Conservation (phyloP, 2,113 vertebrate genomes). For the Chaenogobius annularis region DNA sequence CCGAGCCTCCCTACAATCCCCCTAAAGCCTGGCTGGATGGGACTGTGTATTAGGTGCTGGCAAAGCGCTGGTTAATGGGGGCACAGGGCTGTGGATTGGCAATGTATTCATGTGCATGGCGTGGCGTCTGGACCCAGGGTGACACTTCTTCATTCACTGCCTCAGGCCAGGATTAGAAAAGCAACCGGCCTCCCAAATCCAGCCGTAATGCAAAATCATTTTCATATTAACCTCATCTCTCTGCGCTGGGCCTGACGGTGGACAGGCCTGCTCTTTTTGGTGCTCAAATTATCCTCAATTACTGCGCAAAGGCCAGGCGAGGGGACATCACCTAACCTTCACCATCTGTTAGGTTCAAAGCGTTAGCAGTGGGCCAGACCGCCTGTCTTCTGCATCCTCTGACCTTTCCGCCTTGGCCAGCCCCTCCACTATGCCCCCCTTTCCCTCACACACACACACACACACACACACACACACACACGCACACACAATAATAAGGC, state of each 20-base stretch:
- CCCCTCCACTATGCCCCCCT: conserved; percentile 67
- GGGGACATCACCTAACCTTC: conserved; percentile 97
- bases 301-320: conserved; percentile 91
- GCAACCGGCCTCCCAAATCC: conserved; percentile 80
- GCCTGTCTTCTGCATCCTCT: conserved; percentile 84
- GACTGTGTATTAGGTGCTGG: conserved; percentile 79
- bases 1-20: conserved; percentile 68
- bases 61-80: conserved; percentile 80
- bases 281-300: conserved; percentile 99
- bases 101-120: conserved; percentile 79
- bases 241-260: conserved; percentile 86
- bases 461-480: conserved; percentile 50
- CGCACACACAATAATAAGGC: conserved; percentile 43
- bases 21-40: conserved; percentile 71
- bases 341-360: conserved; percentile 96
- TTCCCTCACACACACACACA: conserved; percentile 39
- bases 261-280: conserved; percentile 90
- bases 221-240: conserved; percentile 92
- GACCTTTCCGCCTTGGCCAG: conserved; percentile 83
- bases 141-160: conserved; percentile 85
- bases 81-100: conserved; percentile 68
- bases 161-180: conserved; percentile 94
- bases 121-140: conserved; percentile 75
- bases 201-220: conserved; percentile 89
- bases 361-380: conserved; percentile 75